Conservation (phyloP, 1,140 invertebrate genomes). For the Berghia stephanieae region DNA sequence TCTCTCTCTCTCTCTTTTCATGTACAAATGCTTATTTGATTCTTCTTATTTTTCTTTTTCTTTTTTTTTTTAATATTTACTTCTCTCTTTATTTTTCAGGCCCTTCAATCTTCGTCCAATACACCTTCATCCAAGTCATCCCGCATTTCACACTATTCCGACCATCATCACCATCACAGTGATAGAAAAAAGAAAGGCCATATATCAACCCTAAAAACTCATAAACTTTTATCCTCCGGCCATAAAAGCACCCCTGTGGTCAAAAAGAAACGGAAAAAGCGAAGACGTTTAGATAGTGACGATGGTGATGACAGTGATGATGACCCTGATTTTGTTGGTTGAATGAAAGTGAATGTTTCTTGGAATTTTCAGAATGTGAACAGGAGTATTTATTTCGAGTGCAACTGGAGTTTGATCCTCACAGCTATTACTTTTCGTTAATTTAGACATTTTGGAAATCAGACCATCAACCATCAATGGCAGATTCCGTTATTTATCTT, state of each 20-base stretch:
- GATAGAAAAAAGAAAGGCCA: constrained; percentile 29
- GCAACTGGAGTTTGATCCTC: not conserved
- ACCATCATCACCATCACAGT: constrained; percentile 37
- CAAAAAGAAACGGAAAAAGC: constrained; percentile 54
- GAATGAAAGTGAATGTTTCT: constrained; percentile 13
- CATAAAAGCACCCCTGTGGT: constrained; percentile 34
- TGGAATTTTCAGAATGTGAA: not conserved
- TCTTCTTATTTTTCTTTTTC: not conserved
- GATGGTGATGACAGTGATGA: constrained; percentile 58
- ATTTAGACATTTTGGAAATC: not conserved
- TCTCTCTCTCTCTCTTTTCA: no score
- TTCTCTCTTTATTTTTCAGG: constrained; percentile 27
- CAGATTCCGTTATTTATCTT: not conserved
- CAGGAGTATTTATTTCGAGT: not conserved
- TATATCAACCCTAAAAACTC: constrained; percentile 33
- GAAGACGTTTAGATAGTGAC: constrained; percentile 47
- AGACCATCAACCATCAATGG: not conserved
- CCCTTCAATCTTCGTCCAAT: constrained; percentile 20
- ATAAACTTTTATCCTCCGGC: constrained; percentile 34
- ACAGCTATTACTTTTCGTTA: not conserved
- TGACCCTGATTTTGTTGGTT: constrained; percentile 58
- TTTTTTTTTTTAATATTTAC: not conserved
- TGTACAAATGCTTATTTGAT: not conserved
- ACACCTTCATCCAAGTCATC: constrained; percentile 32
- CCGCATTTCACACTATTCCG: constrained; percentile 26